phyloP scores from a whole-genome alignment of 2,888 invertebrate genomes.

The Cryptus viduatorius region DNA sequence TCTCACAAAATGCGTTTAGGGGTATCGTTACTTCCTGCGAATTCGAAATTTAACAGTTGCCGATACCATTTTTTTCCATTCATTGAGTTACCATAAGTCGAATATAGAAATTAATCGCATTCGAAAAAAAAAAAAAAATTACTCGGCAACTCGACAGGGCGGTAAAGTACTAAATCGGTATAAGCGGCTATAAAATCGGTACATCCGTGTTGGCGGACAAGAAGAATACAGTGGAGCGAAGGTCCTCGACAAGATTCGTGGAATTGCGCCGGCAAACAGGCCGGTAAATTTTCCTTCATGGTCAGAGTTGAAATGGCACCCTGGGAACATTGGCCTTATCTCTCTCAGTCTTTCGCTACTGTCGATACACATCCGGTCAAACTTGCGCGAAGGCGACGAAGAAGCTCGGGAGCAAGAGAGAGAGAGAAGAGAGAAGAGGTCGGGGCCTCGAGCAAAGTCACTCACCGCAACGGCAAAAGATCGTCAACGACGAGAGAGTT shows the following conservation, averaged over 20 bases:
- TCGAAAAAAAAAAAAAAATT: constrained; percentile 23
- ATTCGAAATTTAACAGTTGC: constrained; percentile 39
- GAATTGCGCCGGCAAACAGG: constrained; percentile 37
- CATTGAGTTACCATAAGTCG: constrained; percentile 25
- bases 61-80: constrained; percentile 21
- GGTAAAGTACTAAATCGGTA: constrained; percentile 49
- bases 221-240: constrained; percentile 7
- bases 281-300: constrained; percentile 29
- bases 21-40: neutral
- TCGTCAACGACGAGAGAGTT: constrained; percentile 36
- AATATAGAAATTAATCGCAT: constrained; percentile 28
- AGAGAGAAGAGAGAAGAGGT: constrained; percentile 11
- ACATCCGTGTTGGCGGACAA: constrained; percentile 23
- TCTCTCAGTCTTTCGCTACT: neutral
- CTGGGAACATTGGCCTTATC: constrained; percentile 18
- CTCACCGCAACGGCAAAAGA: constrained; percentile 25
- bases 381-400: neutral
- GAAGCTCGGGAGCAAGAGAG: neutral
- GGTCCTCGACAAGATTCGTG: constrained; percentile 41
- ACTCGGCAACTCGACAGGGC: neutral
- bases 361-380: constrained; percentile 27
- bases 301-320: constrained; percentile 44
- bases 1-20: constrained; percentile 42
- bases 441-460: constrained; percentile 4
- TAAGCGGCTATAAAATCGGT: constrained; percentile 37